Base-by-base conservation (phyloP, 2,888 invertebrate species). In the Trissolcus brochymenae region DNA sequence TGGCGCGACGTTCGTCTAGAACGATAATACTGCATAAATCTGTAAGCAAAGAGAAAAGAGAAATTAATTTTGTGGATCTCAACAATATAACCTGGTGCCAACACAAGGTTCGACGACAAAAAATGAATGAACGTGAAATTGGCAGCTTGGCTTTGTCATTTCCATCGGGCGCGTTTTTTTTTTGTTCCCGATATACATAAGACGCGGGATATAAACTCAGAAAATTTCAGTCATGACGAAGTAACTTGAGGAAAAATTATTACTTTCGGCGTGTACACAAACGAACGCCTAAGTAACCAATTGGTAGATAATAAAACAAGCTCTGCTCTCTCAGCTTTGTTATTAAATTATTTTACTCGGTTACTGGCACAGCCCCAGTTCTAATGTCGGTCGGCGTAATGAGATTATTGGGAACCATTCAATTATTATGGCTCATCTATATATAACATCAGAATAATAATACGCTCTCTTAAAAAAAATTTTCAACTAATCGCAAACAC, bases 281-380 rank as follows among this genome's bases (percentile, higher is more conserved):
- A 68, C 71, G 62, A 61, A 54, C 67, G 57, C 11, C 67, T 71
- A 54, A 78, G 75, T 78, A 72, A 75, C 67, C 49, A 60, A 72
- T 71, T 68, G 55, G 64, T 71, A 74, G 78, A 78, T 74, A 71
- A 67, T 25, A 25, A 25, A 72, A 55, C 67, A 71, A 67, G 67
- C 73, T 64, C 67, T 53, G 61, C 50, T 46, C 59, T 46, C 59
- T 66, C 61, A 0, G 61, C 40, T 55, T 40, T 56, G 66, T 70
- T 73, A 78, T 78, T 74, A 62, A 78, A 78, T 78, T 78, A 78
- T 78, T 74, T 70, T 35, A 78, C 74, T 74, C 57, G 70, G 70
- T 78, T 70, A 66, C 61, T 78, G 74, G 74, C 66, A 17, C 66
- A 76, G 71, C 54, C 70, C 76, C 71, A 78, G 74, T 74, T 70